These are phyloP conservation scores for Agonopterix alstromeriana DNA, from an alignment of 2,888 invertebrate species.

Conservation along the genomic window DNA sequence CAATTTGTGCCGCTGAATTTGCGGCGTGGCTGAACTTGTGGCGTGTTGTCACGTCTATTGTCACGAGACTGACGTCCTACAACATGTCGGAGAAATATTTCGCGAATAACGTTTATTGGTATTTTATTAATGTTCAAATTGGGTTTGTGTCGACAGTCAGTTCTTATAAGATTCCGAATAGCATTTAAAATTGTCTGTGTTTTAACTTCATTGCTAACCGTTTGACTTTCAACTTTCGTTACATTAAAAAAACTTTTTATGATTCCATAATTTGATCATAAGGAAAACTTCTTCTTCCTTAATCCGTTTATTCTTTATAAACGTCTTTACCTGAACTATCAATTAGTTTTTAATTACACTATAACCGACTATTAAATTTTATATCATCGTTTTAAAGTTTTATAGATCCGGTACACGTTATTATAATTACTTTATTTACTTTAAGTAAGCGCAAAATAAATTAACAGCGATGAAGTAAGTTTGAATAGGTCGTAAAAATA, in stretches of 20 bases:
- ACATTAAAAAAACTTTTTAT: no score
- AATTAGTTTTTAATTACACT: no score
- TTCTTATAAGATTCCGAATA: not conserved
- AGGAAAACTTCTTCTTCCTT: no score
- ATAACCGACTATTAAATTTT: no score
- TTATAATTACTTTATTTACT: no score
- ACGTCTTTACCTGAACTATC: not conserved
- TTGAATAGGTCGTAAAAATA: not conserved
- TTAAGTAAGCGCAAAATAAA: no score
- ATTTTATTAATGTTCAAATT: slow-evolving; percentile 5
- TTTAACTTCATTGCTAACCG: no score
- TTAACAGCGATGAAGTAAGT: not conserved
- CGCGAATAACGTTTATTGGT: slow-evolving; percentile 7
- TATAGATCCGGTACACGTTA: no score
- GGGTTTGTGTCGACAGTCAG: not conserved
- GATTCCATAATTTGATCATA: no score
- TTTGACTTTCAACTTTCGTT: no score
- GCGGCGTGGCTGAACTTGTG: slow-evolving; percentile 69
- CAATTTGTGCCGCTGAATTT: slow-evolving; percentile 76
- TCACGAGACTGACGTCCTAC: slow-evolving; percentile 34
- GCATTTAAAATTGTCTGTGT: not conserved
- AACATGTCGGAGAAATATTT: slow-evolving; percentile 24
- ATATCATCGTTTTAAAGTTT: no score
- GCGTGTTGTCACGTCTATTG: slow-evolving; percentile 70
- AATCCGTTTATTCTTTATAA: not conserved